phyloP scores from a whole-genome alignment of 2,888 invertebrate genomes.

The Papilio demoleus region DNA sequence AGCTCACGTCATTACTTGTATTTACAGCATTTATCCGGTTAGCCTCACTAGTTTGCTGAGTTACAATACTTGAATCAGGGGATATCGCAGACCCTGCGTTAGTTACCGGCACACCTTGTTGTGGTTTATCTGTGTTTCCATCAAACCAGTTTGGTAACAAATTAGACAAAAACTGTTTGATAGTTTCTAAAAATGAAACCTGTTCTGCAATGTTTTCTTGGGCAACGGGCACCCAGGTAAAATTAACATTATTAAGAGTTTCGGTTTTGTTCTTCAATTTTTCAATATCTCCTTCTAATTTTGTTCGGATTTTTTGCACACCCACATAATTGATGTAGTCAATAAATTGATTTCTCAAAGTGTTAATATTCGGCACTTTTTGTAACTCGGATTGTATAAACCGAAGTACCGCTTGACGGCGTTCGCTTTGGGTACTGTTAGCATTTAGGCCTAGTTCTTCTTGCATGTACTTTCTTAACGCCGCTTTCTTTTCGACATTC shows the following conservation, averaged over 20 bases:
- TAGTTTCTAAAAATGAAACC: slow-evolving; percentile 62
- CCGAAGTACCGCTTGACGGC: slow-evolving; percentile 66
- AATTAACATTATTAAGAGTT: slow-evolving; percentile 59
- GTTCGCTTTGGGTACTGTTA: slow-evolving; percentile 69
- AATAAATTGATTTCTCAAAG: slow-evolving; percentile 61
- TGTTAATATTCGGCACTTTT: slow-evolving; percentile 53
- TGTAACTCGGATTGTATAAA: slow-evolving; percentile 63
- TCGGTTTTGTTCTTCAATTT: slow-evolving; percentile 68
- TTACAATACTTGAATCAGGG: slow-evolving; percentile 8
- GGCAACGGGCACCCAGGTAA: slow-evolving; percentile 61
- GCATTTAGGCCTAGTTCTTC: slow-evolving; percentile 66
- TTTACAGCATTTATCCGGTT: slow-evolving; percentile 19
- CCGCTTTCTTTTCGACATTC: slow-evolving; percentile 62
- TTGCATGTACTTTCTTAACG: slow-evolving; percentile 61
- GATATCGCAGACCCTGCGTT: background rate
- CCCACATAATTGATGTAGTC: slow-evolving; percentile 64
- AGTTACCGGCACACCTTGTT: slow-evolving; percentile 26
- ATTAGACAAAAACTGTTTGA: slow-evolving; percentile 63
- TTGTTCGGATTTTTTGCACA: slow-evolving; percentile 60
- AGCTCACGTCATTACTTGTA: slow-evolving; percentile 17
- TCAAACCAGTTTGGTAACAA: slow-evolving; percentile 66
- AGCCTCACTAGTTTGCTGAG: slow-evolving; percentile 18
- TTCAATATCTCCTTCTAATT: slow-evolving; percentile 65
- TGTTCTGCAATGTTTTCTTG: slow-evolving; percentile 64
- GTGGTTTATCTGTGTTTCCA: slow-evolving; percentile 45